Evolutionary conservation across 2,888 invertebrate species (phyloP).

Genomic region (Brenthis daphne): DNA sequence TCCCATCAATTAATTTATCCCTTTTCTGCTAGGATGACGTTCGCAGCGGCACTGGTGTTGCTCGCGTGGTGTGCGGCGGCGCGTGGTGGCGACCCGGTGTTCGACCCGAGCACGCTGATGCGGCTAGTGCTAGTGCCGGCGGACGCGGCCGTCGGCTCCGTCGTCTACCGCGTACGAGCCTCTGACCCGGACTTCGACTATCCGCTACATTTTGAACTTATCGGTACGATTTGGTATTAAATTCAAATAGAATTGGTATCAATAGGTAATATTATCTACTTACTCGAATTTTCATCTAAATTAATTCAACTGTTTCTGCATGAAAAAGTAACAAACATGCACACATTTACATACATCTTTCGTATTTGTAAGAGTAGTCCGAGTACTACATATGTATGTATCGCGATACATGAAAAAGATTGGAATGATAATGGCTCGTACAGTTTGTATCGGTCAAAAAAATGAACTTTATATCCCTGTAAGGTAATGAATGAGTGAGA

Average conservation of each 20-base stretch:
- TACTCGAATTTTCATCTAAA: too few relatives aligned
- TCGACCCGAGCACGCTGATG: conserved; percentile 93
- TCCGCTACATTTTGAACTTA: conserved; percentile 90
- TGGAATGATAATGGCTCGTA: too few relatives aligned
- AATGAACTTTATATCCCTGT: too few relatives aligned
- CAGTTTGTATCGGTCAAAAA: too few relatives aligned
- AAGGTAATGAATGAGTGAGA: too few relatives aligned
- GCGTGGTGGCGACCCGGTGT: conserved; percentile 87
- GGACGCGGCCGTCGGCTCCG: conserved; percentile 91
- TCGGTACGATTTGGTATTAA: conserved; percentile 72
- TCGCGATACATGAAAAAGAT: too few relatives aligned
- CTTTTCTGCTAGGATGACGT: conserved; percentile 67
- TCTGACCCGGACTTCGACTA: conserved; percentile 94
- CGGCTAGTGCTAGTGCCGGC: conserved; percentile 91
- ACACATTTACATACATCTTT: too few relatives aligned
- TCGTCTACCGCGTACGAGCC: conserved; percentile 93
- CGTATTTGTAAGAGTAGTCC: too few relatives aligned
- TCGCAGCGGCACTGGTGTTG: conserved; percentile 70
- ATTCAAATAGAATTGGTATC: not conserved
- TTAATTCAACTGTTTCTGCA: too few relatives aligned
- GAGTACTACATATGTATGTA: too few relatives aligned
- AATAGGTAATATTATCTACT: too few relatives aligned
- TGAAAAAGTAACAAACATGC: too few relatives aligned
- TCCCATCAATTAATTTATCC: not conserved
- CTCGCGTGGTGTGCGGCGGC: conserved; percentile 55